These are phyloP conservation scores for Sycobia sp. DNA, from an alignment of 1,140 invertebrate genomes.

Conservation along the genomic window DNA sequence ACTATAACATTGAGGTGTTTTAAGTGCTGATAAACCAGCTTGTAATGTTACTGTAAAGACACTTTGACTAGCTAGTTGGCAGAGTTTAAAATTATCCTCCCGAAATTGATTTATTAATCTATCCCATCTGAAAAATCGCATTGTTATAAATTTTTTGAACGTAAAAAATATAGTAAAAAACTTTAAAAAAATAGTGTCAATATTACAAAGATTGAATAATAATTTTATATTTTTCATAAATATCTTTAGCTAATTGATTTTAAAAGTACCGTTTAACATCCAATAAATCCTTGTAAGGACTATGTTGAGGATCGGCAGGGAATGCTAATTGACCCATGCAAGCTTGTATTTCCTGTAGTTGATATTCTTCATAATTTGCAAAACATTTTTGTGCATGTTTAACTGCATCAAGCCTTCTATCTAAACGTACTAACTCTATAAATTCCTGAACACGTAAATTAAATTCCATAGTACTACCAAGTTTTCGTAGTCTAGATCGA, in stretches of 20 bases:
- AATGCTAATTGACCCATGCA: slow-evolving; percentile 96
- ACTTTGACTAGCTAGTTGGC: slow-evolving; percentile 89
- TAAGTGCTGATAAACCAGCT: slow-evolving; percentile 91
- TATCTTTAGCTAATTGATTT: slow-evolving; percentile 1
- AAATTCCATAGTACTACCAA: slow-evolving; percentile 89
- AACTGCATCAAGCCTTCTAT: slow-evolving; percentile 88
- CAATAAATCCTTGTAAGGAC: slow-evolving; percentile 73
- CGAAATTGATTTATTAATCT: slow-evolving; percentile 88
- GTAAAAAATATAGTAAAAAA: no score
- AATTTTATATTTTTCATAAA: not conserved
- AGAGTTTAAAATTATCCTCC: slow-evolving; percentile 90
- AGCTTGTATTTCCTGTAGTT: slow-evolving; percentile 85
- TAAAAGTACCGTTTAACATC: slow-evolving; percentile 61
- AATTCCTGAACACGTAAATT: slow-evolving; percentile 92
- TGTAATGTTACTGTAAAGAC: slow-evolving; percentile 90
- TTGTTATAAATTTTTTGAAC: not conserved
- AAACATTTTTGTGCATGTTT: slow-evolving; percentile 94
- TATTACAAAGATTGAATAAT: not conserved
- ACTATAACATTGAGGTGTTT: slow-evolving; percentile 87
- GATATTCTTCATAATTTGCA: slow-evolving; percentile 82
- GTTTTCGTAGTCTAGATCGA: slow-evolving; percentile 91
- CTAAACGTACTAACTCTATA: slow-evolving; percentile 88
- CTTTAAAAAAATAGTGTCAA: not conserved
- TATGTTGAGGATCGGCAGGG: slow-evolving; percentile 77
- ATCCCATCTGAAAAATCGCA: slow-evolving; percentile 70